Percentiles rank a stretch among this genome's conserved stretches.
phyloP scores from a whole-genome alignment of 53 echinoderm and acorn worm genomes.

The Henricia sp. region DNA sequence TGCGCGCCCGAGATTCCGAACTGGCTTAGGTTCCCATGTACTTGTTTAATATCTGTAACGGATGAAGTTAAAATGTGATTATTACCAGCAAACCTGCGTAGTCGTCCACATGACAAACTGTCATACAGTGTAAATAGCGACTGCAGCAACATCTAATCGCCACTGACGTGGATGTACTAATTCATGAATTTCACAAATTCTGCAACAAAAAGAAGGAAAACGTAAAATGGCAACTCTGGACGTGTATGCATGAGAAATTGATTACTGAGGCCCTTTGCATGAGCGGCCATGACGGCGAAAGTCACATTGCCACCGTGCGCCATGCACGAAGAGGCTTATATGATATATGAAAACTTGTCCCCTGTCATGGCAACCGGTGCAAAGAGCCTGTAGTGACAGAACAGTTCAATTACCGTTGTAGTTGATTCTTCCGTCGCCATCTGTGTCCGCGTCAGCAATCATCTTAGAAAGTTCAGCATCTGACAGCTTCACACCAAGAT shows the following conservation, averaged over 20 bases:
- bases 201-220: not conserved
- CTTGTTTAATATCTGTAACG: too few species aligned
- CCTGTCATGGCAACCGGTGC: too few species aligned
- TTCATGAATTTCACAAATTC: not conserved
- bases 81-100: too few species aligned
- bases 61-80: too few species aligned
- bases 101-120: too few species aligned
- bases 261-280: not conserved
- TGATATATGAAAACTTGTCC: too few species aligned
- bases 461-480: conserved; percentile 81
- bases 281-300: too few species aligned
- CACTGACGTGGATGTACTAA: not conserved
- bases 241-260: not conserved
- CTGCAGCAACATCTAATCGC: not conserved
- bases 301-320: too few species aligned
- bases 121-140: not conserved
- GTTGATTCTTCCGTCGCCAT: conserved; percentile 72
- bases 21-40: too few species aligned
- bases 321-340: too few species aligned
- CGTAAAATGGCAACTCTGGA: not conserved
- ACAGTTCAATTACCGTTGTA: conserved; percentile 59
- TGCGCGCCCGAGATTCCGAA: too few species aligned
- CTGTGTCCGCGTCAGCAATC: conserved; percentile 79
- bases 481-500: conserved; percentile 74
- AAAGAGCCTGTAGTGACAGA: too few species aligned